Evolutionary conservation across 30 jellyfish, hydroid and myxozoan genomes (phyloP).

Genomic region (Sanderia malayensis): DNA sequence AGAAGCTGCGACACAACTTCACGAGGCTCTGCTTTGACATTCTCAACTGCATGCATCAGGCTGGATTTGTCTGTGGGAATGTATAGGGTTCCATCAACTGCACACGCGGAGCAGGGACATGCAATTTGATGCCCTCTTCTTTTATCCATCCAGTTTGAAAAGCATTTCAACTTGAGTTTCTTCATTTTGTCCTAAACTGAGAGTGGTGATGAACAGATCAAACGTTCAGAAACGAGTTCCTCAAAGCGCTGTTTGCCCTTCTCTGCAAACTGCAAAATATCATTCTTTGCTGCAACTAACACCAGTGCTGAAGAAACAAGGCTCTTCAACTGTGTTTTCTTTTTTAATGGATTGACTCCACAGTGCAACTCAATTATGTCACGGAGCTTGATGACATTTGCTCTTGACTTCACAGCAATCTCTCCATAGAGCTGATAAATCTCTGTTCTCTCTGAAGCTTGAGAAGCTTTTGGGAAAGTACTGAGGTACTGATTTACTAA

Average conservation of each 20-base stretch:
- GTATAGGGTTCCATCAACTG: slow-evolving; percentile 12
- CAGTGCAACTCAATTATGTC: slow-evolving; percentile 14
- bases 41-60: slow-evolving; percentile 19
- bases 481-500: slow-evolving; percentile 10
- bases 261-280: slow-evolving; percentile 18
- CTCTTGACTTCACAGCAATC: slow-evolving; percentile 16
- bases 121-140: slow-evolving; percentile 6
- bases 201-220: slow-evolving; percentile 9
- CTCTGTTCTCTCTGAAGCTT: slow-evolving; percentile 11
- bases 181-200: slow-evolving; percentile 15
- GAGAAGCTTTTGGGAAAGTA: slow-evolving; percentile 9
- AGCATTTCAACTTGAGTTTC: slow-evolving; percentile 13
- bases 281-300: slow-evolving; percentile 11
- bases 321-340: slow-evolving; percentile 19
- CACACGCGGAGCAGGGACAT: slow-evolving; percentile 9
- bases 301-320: slow-evolving; percentile 12
- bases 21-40: background rate
- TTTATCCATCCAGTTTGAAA: slow-evolving; percentile 16
- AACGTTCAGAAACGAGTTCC: slow-evolving; percentile 17
- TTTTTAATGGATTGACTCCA: slow-evolving; percentile 5
- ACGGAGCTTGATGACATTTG: slow-evolving; percentile 12
- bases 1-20: slow-evolving; percentile 4
- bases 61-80: slow-evolving; percentile 16
- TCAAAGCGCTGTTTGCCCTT: slow-evolving; percentile 14
- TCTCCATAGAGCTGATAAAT: slow-evolving; percentile 6